Evolutionary conservation across 2,797 vertebrate species (phyloP), one percentile per base, ranked within the genome.

Genomic region (Muscicapa striata): DNA sequence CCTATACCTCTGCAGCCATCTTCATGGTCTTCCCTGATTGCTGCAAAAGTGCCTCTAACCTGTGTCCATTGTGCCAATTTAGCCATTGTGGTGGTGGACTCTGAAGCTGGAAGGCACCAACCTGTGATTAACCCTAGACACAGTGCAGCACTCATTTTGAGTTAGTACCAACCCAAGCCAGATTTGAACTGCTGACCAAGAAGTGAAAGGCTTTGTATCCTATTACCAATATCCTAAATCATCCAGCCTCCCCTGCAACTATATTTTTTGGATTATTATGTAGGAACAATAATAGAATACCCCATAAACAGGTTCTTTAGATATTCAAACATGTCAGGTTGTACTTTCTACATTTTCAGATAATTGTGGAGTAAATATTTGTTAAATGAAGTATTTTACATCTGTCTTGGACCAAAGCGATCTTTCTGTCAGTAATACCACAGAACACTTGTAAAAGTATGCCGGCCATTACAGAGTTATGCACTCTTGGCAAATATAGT

Each of bases 381-480:
- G 91, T 94, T 97, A 98, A 97, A 95, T 96, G 94, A 97, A 97
- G 93, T 96, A 97, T 93, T 97, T 98, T 96, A 96, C 95, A 91
- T 98, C 97, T 97, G 97, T 95, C 88, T 97, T 97, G 96, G 95
- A 96, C 90, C 96, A 94, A 83, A 93, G 91, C 2, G 76, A 93
- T 95, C 96, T 94, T 89, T 96, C 97, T 97, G 97, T 98, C 97
- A 97, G 95, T 94, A 96, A 97, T 95, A 97, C 94, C 95, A 96
- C 92, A 95, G 95, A 97, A 96, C 93, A 96, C 96, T 97, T 97
- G 94, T 95, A 96, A 96, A 95, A 97, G 95, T 95, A 95, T 97
- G 96, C 96, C 97, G 95, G 91, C 92, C 97, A 97, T 97, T 97
- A 97, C 94, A 97, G 89, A 98, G 94, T 95, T 97, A 97, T 95